Evolutionary conservation across 1,140 invertebrate species (phyloP).

Genomic region (Chelonus insularis): DNA sequence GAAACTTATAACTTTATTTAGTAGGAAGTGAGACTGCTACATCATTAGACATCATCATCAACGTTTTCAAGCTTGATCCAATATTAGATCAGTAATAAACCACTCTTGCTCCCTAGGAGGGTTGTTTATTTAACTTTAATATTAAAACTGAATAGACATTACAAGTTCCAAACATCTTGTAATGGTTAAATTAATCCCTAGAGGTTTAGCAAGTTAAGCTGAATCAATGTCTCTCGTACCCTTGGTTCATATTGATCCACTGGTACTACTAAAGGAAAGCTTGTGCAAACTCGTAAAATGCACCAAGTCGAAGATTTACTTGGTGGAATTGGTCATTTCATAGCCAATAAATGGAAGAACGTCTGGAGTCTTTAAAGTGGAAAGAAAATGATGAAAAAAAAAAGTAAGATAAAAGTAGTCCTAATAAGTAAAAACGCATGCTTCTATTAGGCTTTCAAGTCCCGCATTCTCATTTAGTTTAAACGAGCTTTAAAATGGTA

Average conservation of each 20-base stretch:
- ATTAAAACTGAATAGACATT: not conserved
- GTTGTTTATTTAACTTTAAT: too few relatives aligned
- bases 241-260: constrained; percentile 19
- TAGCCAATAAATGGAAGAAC: constrained; percentile 26
- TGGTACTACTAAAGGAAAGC: not conserved
- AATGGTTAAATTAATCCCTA: constrained; percentile 1
- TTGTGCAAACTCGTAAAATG: constrained; percentile 24
- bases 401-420: not conserved
- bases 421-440: constrained; percentile 20
- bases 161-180: not conserved
- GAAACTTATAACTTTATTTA: too few relatives aligned
- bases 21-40: too few relatives aligned
- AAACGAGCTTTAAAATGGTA: not conserved
- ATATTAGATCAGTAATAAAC: too few relatives aligned
- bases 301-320: constrained; percentile 27
- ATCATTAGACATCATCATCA: too few relatives aligned
- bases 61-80: too few relatives aligned
- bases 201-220: constrained; percentile 18
- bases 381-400: not conserved
- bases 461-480: not conserved
- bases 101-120: too few relatives aligned
- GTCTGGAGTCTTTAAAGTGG: not conserved
- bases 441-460: constrained; percentile 9
- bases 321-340: constrained; percentile 22
- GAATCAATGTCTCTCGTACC: constrained; percentile 12